Evolutionary conservation across 2,113 vertebrate genomes (phyloP).

Genomic region (Dinomys branickii): DNA sequence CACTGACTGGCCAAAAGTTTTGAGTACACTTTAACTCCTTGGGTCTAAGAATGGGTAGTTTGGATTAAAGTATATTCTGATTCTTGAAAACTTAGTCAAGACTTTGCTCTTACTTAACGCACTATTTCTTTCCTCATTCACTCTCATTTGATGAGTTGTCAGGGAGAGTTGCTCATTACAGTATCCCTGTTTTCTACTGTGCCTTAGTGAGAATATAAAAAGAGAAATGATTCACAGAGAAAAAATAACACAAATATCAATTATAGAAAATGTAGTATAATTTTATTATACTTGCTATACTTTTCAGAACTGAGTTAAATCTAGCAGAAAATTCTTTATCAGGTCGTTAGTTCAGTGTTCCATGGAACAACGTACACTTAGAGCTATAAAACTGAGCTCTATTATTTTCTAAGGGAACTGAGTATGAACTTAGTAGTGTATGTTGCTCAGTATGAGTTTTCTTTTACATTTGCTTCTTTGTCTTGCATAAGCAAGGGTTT

Average conservation of each 20-base stretch:
- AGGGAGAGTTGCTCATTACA: neutral
- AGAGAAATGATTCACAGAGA: constrained; percentile 53
- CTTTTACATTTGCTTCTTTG: constrained; percentile 30
- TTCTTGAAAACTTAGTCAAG: neutral
- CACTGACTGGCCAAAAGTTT: neutral
- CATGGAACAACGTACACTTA: constrained; percentile 45
- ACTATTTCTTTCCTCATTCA: constrained; percentile 27
- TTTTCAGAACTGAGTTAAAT: constrained; percentile 70
- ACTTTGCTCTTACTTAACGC: neutral
- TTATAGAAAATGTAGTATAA: constrained; percentile 58
- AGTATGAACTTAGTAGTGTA: constrained; percentile 51
- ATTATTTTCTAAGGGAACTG: constrained; percentile 53
- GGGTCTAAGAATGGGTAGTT: neutral
- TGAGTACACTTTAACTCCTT: neutral
- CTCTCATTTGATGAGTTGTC: neutral
- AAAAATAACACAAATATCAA: constrained; percentile 72
- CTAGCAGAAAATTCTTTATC: constrained; percentile 76
- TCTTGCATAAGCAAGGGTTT: constrained; percentile 62
- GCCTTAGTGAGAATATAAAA: constrained; percentile 61
- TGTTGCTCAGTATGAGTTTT: constrained; percentile 9
- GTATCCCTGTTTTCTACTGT: neutral
- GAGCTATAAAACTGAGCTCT: constrained; percentile 35
- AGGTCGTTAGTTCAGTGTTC: constrained; percentile 70
- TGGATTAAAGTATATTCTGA: neutral
- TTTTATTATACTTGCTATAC: constrained; percentile 66